These are phyloP conservation scores for Limnephilus marmoratus DNA, from an alignment of 2,888 invertebrate genomes.

Conservation along the genomic window DNA sequence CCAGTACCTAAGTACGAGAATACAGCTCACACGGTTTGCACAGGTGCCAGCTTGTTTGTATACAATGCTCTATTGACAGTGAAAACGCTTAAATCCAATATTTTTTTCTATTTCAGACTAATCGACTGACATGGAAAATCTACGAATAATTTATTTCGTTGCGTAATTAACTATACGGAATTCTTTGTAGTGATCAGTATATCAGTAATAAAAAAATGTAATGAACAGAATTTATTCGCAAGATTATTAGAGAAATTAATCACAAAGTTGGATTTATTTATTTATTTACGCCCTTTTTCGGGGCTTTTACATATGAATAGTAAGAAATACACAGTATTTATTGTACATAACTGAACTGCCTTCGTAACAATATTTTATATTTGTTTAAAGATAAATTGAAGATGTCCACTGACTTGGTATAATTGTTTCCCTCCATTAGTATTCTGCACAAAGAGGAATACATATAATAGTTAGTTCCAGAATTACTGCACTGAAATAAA, in stretches of 20 bases:
- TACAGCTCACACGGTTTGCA: constrained; percentile 42
- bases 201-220: background rate
- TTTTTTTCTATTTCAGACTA: constrained; percentile 37
- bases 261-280: background rate
- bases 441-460: too few species aligned
- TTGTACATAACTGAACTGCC: too few species aligned
- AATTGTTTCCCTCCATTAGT: too few species aligned
- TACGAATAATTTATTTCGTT: constrained; percentile 11
- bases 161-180: background rate
- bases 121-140: constrained; percentile 26
- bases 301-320: too few species aligned
- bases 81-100: constrained; percentile 32
- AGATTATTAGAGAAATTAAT: background rate
- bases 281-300: too few species aligned
- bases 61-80: constrained; percentile 37
- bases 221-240: background rate
- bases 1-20: background rate
- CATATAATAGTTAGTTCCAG: too few species aligned
- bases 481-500: too few species aligned
- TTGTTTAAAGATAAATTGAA: too few species aligned
- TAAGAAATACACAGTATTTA: too few species aligned
- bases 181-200: background rate
- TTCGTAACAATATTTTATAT: too few species aligned
- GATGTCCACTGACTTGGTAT: too few species aligned
- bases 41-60: constrained; percentile 48